Evolutionary conservation across 2,888 invertebrate species (phyloP), one percentile per base, ranked within the genome.

Genomic region (Drosophila fungiperda): DNA sequence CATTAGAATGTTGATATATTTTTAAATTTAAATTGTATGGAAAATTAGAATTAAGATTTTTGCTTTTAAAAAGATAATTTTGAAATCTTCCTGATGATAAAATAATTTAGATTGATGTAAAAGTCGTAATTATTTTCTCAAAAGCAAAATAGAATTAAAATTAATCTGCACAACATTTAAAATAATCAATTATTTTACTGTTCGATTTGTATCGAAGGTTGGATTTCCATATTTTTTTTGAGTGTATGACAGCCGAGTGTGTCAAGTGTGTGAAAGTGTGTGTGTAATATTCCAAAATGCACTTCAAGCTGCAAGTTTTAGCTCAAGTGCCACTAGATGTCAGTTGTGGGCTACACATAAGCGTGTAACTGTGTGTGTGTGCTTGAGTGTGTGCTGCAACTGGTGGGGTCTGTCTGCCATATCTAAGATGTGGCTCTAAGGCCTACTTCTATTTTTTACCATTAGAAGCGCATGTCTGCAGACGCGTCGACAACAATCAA

Each of bases 271-370:
- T 77, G 20, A 26, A 26, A 36, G 20, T 17, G 38, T 45, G 15
- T 55, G 79, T 71, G 64, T 50, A 73, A 48, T 62, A 77, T 80
- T 83, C 83, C 73, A 57, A 81, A 89, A 84, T 89, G 89, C 85
- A 89, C 85, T 85, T 82, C 72, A 87, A 69, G 87, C 89, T 76
- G 85, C 83, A 87, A 87, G 88, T 80, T 80, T 85, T 69, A 73
- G 68, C 78, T 82, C 85, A 84, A 89, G 89, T 80, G 83, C 73
- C 89, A 87, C 89, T 89, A 67, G 82, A 84, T 86, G 89, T 89
- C 85, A 86, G 87, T 75, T 77, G 72, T 83, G 78, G 80, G 78
- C 77, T 78, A 57, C 50, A 78, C 67, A 75, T 60, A 66, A 62
- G 55, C 61, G 50, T 55, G 42, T 57, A 48, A 42, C 52, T 63